Percentiles rank a stretch among this genome's conserved stretches.
Conservation (phyloP, 2,113 vertebrate species). For the Craseonycteris thonglongyai region DNA sequence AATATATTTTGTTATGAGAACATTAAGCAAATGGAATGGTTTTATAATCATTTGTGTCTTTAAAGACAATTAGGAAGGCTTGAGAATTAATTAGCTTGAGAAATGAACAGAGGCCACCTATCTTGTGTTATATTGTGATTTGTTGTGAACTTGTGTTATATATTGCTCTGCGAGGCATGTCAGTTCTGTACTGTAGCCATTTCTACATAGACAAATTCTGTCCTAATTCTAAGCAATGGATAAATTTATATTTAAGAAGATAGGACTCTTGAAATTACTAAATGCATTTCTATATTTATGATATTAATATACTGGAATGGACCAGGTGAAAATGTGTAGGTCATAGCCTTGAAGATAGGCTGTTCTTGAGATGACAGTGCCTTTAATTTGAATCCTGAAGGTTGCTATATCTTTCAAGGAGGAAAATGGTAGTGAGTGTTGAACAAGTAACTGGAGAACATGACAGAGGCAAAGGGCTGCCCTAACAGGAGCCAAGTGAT, state of each 20-base stretch:
- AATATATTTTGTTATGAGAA: conserved; percentile 26
- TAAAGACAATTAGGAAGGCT: neutral
- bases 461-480: neutral
- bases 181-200: neutral
- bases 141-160: neutral
- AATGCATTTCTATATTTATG: neutral
- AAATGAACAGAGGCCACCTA: neutral
- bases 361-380: neutral
- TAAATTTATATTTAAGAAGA: neutral
- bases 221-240: neutral
- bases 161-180: neutral
- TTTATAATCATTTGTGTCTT: neutral
- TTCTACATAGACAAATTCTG: neutral
- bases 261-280: neutral
- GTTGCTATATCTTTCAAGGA: neutral
- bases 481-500: conserved; percentile 24
- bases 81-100: neutral
- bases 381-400: neutral
- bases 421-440: neutral
- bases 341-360: neutral
- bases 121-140: neutral
- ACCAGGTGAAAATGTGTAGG: neutral
- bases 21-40: neutral
- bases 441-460: neutral
- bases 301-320: neutral